These are phyloP conservation scores for Platysteira castanea DNA, from an alignment of 2,113 vertebrate genomes.

Conservation along the genomic window DNA sequence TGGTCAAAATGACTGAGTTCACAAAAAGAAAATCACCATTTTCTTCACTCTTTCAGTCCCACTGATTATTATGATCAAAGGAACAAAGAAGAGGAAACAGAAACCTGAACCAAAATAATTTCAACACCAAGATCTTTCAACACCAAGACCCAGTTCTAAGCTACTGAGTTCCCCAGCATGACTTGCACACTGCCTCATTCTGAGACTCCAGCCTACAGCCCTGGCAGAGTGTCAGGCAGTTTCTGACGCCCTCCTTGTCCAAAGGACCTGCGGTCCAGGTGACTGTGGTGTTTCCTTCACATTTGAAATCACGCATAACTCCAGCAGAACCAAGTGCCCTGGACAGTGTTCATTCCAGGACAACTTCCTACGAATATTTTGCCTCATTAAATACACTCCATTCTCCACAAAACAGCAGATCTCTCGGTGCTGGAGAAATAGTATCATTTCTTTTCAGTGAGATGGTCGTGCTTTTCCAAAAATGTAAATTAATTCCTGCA, in stretches of 20 bases:
- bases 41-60: not conserved
- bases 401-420: not conserved
- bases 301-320: rapidly evolving
- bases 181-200: not conserved
- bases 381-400: not conserved
- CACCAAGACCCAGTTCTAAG: not conserved
- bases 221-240: not conserved
- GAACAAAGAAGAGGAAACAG: not conserved
- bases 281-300: not conserved
- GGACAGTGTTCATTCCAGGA: not conserved
- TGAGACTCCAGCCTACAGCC: not conserved
- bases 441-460: not conserved
- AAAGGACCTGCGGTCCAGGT: not conserved
- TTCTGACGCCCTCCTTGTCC: not conserved
- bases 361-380: not conserved
- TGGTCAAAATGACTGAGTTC: not conserved
- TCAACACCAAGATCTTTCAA: not conserved
- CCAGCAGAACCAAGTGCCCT: not conserved
- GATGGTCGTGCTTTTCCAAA: not conserved
- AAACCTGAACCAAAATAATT: not conserved
- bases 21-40: not conserved
- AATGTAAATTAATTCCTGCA: not conserved
- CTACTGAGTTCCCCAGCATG: too few species aligned
- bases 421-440: rapidly evolving
- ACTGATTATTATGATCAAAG: not conserved